Base-by-base conservation (phyloP, 2,113 vertebrate genomes). In the Nothocercus julius region DNA sequence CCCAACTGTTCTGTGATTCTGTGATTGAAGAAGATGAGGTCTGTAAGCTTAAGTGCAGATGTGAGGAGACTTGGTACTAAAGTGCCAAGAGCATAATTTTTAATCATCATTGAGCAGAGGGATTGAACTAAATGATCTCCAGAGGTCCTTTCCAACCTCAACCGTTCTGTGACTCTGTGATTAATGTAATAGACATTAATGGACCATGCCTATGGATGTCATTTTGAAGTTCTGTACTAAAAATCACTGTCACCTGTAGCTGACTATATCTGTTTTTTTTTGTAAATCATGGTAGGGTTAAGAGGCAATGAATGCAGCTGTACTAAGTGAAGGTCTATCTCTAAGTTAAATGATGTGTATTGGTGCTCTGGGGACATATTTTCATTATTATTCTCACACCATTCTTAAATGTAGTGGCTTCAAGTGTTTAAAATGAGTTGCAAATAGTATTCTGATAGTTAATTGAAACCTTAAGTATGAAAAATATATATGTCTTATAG, bases 31-130 rank as follows among this genome's bases (percentile, higher is more conserved):
- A 44, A 76, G 34, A n/a, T 93, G 36, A 79, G 8, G 19, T 56
- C 38, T 82, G 17, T 56, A 54, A 85, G 56, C 0, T 0, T 0
- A 0, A 70, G 61, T 34, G 30, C 45, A 63, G 38, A 51, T 56
- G 22, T 38, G 28, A 64, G 22, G 22, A 62, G 49, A 17, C 5
- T 1, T 76, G 27, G 54, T 24, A 68, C 21, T 19, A 2, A 72
- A 75, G 11, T 68, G 21, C 44, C 54, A 42, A 42, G 40, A 42
- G 40, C 40, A 42, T 42, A 13, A 42, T 42, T 42, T 42, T 42
- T 42, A 4, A 42, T 10, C 40, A 42, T 42, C 40, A 42, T 44
- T 16, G 44, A 44, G 44, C 44, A 44, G 44, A 14, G 44, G 12
- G 44, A 14, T 16, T 44, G 44, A 15, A 44, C 44, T 44, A 44